Evolutionary conservation across 2,797 vertebrate species (phyloP), one percentile per base, ranked within the genome.

Genomic region (Gambelia wislizenii): DNA sequence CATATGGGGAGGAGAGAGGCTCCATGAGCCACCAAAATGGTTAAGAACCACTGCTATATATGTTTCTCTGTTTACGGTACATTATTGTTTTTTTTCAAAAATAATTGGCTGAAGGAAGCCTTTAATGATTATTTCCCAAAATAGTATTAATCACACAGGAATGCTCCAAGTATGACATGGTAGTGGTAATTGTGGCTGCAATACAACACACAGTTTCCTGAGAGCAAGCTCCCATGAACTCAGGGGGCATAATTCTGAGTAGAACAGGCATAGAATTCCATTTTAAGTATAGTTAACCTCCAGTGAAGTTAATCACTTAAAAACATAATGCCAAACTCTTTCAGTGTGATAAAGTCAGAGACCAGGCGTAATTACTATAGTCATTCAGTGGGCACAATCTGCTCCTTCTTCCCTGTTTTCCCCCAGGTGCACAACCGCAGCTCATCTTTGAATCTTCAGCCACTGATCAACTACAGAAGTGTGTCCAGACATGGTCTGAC

Each of bases 21-120:
- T 67, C 27, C 64, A 33, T 59, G 56, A 59, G 56, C 56, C 8
- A n/a, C 56, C 56, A 22, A 22, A 67, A 64, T 27, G 25, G 25
- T 27, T 64, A 64, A 67, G 64, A 67, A 67, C 64, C 64, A 30
- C 30, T 67, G 42, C n/a, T 59, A 22, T 77, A 47, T 64, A 30
- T 39, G 72, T 72, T 1, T 87, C 64, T 49, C 67, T 54, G 67
- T 64, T 89, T 74, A 75, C n/a, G 77, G 83, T 85, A 81, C 67
- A 14, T 85, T 89, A 25, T 4, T n/a, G n/a, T 27, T 84, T 85
- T 59, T 56, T 59, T 59, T 22, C 20, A 59, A 59, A 59, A 59
- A 59, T 59, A 59, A 56, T 20, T 59, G 56, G 77, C 14, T 67
- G 36, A 70, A 6, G 36, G 20, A 44, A n/a, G 9, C 1, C 20